Conservation (phyloP, 2,888 invertebrate genomes). For the Ichneumon xanthorius region DNA sequence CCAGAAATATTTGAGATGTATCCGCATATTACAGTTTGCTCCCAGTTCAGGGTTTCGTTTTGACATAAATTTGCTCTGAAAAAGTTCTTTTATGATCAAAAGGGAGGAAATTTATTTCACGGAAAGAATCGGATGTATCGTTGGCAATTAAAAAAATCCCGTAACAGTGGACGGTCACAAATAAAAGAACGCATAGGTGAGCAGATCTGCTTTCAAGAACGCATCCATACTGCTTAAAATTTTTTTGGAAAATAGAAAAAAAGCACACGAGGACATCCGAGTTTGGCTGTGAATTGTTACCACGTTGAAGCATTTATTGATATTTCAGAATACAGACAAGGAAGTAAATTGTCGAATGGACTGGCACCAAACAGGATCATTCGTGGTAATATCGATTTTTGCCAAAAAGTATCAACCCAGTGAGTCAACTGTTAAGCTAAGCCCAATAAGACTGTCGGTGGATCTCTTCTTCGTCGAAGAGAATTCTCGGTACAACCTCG, state of each 20-base stretch:
- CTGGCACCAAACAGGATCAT: constrained; percentile 96
- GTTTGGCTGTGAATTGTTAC: background rate
- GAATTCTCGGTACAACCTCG: constrained; percentile 90
- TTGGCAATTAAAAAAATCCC: too few relatives aligned
- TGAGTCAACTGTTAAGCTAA: constrained; percentile 91
- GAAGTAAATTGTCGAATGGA: constrained; percentile 93
- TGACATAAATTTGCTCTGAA: too few relatives aligned
- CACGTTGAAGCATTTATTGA: background rate
- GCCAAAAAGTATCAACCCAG: constrained; percentile 95
- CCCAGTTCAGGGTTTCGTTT: too few relatives aligned
- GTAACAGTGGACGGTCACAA: too few relatives aligned
- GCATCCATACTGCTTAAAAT: too few relatives aligned
- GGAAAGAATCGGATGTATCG: too few relatives aligned
- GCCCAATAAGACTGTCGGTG: constrained; percentile 92
- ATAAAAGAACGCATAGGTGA: too few relatives aligned
- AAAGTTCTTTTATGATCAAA: too few relatives aligned
- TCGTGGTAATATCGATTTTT: constrained; percentile 95
- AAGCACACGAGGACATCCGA: background rate
- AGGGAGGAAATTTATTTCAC: too few relatives aligned
- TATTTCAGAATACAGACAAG: constrained; percentile 86
- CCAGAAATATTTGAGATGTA: too few relatives aligned
- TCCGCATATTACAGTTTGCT: too few relatives aligned
- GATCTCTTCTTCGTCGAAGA: constrained; percentile 92
- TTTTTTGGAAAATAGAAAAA: background rate
- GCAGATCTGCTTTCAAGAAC: too few relatives aligned